phyloP scores from a whole-genome alignment of 2,797 vertebrate species.

The Helostoma temminkii region DNA sequence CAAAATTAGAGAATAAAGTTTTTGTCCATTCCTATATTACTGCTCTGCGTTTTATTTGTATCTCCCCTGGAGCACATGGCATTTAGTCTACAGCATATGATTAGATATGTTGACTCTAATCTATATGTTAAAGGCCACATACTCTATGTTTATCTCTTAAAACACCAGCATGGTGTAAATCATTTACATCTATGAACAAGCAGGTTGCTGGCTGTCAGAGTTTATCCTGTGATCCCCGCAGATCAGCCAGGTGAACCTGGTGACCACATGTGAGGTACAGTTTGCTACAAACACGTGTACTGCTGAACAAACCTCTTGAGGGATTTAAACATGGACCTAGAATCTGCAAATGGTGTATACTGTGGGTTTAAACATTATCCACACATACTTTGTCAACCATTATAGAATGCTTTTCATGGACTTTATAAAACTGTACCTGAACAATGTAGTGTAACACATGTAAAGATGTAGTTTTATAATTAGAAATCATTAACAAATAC shows the following conservation, averaged over 20 bases:
- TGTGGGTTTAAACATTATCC: not conserved
- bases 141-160: conserved; percentile 24
- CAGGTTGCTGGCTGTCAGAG: not conserved
- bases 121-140: conserved; percentile 23
- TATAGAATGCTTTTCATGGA: too few relatives aligned
- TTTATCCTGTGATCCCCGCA: conserved; percentile 15
- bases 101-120: conserved; percentile 21
- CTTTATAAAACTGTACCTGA: not conserved
- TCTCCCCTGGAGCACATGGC: not conserved
- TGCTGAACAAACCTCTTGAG: not conserved
- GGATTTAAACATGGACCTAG: not conserved
- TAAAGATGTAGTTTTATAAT: not conserved
- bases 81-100: not conserved
- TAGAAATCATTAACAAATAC: too few relatives aligned
- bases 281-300: not conserved
- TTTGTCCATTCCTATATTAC: not conserved
- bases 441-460: too few relatives aligned
- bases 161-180: conserved; percentile 45
- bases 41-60: conserved; percentile 3
- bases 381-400: not conserved
- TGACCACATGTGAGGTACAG: not conserved
- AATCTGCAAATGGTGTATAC: too few relatives aligned
- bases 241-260: conserved; percentile 24
- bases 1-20: conserved; percentile 41
- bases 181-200: conserved; percentile 42